Base-by-base conservation (phyloP, 1,140 invertebrate genomes). In the Sitobion miscanthi region DNA sequence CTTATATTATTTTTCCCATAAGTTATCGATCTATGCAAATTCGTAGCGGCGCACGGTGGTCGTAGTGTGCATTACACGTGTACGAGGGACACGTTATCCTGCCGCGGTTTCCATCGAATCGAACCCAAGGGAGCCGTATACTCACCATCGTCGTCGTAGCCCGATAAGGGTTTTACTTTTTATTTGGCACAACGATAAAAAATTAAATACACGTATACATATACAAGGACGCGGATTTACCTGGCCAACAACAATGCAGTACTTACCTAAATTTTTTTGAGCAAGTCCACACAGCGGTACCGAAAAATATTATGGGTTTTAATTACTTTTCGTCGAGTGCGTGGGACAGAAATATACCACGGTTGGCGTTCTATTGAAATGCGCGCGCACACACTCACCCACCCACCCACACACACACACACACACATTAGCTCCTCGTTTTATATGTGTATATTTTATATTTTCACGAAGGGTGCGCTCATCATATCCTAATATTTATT, bases 401-500 rank as follows among this genome's bases (percentile, higher is more conserved):
- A 30, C 57, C 21, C 52, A 30, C 30, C 30, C 30, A 17, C 62
- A n/a, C 45, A 47, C 45, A 47, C 45, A 47, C 45, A 47, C 7
- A 62, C 30, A 77, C 1, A 17, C 30, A n/a, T 30, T 11, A 69
- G 62, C 62, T n/a, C 77, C 25, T 69, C 30, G 17, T 83, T 21
- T 30, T 42, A 17, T 83, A 30, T 86, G 21, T 54, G 7, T 89
- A 52, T 42, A 42, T 42, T 54, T 23, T 89, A 38, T 89, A 38
- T 89, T 54, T 52, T 54, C 23, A 54, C 9, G 49, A 14, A 54
- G 49, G 20, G 52, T 35, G 49, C 21, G 49, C n/a, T 54, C 83
- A 17, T 86, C 25, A 30, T 86, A n/a, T 35, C 49, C 17, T 89
- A 47, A 89, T 89, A 54, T 89, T 54, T 54, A 89, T 89, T 89